These are phyloP conservation scores for Dicycla oo DNA, from an alignment of 2,888 invertebrate genomes.

Conservation along the genomic window DNA sequence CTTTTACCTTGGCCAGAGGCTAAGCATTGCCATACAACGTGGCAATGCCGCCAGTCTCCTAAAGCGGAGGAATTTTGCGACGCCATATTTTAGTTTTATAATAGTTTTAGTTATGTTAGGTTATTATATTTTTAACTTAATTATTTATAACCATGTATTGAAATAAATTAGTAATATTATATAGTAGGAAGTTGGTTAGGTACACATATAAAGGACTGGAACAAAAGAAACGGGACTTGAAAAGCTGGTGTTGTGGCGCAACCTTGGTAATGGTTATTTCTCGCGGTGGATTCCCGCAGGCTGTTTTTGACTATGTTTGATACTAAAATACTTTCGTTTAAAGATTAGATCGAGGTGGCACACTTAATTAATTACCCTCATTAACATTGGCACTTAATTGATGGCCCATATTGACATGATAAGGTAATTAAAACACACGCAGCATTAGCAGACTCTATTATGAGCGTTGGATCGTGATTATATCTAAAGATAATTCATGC, in stretches of 20 bases:
- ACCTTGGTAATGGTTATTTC: not conserved
- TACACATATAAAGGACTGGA: not conserved
- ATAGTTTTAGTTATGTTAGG: no score
- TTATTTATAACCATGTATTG: no score
- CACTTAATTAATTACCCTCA: constrained; percentile 20
- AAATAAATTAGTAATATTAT: no score
- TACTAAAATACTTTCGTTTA: not conserved
- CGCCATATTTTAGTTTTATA: no score
- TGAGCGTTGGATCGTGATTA: constrained; percentile 16
- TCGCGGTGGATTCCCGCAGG: not conserved
- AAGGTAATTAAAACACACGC: not conserved
- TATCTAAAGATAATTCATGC: constrained; percentile 22
- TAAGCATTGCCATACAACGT: no score
- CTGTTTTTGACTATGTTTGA: not conserved
- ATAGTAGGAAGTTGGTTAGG: not conserved
- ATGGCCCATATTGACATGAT: constrained; percentile 18
- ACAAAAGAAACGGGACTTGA: not conserved
- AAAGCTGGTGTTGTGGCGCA: not conserved
- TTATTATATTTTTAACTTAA: no score
- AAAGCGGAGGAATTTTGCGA: no score
- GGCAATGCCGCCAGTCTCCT: no score
- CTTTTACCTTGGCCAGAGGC: no score
- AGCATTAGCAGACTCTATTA: not conserved
- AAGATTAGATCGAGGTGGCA: not conserved
- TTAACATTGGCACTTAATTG: not conserved